Evolutionary conservation across 2,888 invertebrate species (phyloP).

Genomic region (Andrena camellia): DNA sequence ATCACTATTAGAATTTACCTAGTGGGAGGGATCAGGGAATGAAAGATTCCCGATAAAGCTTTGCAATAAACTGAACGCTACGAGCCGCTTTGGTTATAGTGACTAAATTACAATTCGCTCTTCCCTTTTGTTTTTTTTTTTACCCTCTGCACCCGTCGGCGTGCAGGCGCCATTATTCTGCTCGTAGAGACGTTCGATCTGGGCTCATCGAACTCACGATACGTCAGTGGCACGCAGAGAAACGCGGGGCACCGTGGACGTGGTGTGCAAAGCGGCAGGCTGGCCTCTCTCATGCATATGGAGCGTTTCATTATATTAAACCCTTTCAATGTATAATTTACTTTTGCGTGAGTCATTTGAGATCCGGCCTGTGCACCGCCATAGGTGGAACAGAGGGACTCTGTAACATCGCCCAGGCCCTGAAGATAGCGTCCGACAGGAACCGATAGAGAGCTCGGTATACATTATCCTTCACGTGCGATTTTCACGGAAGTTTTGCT

Average conservation of each 20-base stretch:
- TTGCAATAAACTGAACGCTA: conserved; percentile 34
- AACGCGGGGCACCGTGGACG: conserved; percentile 71
- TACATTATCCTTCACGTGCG: conserved; percentile 80
- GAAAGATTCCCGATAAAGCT: conserved; percentile 42
- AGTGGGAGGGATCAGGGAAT: not conserved
- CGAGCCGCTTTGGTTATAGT: conserved; percentile 66
- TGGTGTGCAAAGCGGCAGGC: conserved; percentile 79
- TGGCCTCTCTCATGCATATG: conserved; percentile 88
- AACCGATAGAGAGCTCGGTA: conserved; percentile 72
- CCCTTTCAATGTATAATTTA: conserved; percentile 90
- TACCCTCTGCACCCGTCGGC: conserved; percentile 58
- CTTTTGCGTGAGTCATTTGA: conserved; percentile 89
- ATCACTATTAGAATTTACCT: conserved; percentile 14
- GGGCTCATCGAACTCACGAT: conserved; percentile 75
- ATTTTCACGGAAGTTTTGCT: conserved; percentile 79
- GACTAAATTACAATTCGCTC: conserved; percentile 69
- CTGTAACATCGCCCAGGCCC: conserved; percentile 65
- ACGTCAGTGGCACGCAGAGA: conserved; percentile 79
- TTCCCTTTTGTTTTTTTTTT: conserved; percentile 10
- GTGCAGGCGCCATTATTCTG: conserved; percentile 71
- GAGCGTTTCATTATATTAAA: conserved; percentile 89
- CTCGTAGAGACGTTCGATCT: conserved; percentile 72
- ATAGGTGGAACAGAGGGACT: conserved; percentile 62
- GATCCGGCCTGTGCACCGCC: conserved; percentile 74
- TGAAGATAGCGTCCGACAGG: conserved; percentile 67